phyloP scores from a whole-genome alignment of 2,113 vertebrate species.

The Athene cunicularia region DNA sequence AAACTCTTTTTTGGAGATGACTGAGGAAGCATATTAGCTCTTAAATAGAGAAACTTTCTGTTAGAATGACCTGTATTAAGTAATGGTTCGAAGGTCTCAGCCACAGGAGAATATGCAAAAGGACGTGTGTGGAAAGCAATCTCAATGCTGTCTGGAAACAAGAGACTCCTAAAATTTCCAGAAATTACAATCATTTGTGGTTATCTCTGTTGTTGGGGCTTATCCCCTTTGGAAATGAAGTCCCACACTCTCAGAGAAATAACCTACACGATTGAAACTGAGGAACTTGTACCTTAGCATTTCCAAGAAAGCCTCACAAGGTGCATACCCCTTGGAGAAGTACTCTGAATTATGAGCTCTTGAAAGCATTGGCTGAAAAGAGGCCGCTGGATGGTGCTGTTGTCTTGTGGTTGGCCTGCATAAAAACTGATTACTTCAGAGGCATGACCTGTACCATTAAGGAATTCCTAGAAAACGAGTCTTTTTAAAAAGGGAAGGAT shows the following conservation, averaged over 20 bases:
- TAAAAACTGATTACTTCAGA: neutral
- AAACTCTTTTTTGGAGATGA: neutral
- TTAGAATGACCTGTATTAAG: neutral
- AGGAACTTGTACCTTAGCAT: neutral
- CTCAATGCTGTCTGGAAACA: neutral
- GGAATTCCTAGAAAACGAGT: neutral
- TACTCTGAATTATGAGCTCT: neutral
- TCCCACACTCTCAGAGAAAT: neutral
- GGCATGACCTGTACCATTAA: fast-evolving
- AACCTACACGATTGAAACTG: neutral
- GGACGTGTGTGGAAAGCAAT: neutral
- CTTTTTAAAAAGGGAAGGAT: neutral
- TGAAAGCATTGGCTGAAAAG: neutral
- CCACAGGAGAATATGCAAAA: neutral
- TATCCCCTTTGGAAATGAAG: neutral
- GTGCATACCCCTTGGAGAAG: fast-evolving
- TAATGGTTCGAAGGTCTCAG: neutral
- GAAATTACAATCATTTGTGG: neutral
- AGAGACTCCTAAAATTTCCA: neutral
- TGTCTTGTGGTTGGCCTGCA: neutral
- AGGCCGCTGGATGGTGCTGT: conserved; percentile 53
- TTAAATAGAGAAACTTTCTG: neutral
- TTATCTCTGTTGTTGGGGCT: neutral
- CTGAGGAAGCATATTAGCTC: neutral
- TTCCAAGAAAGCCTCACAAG: neutral